Evolutionary conservation across 2,888 invertebrate genomes (phyloP).

Genomic region (Acrocera orbiculus): DNA sequence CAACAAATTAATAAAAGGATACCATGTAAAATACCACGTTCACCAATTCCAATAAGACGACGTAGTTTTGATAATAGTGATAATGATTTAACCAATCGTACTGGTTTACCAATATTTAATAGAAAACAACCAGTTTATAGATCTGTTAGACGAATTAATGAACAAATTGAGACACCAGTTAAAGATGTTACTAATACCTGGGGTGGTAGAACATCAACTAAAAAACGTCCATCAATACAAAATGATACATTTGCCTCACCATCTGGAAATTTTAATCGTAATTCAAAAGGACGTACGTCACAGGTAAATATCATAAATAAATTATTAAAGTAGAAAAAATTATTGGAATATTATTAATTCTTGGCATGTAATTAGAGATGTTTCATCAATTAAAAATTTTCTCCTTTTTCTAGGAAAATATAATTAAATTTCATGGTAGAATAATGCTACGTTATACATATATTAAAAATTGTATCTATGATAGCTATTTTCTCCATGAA

Average conservation of each 20-base stretch:
- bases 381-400: no score
- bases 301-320: no score
- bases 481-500: no score
- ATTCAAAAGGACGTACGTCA: slow-evolving; percentile 29
- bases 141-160: slow-evolving; percentile 25
- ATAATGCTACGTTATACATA: no score
- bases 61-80: slow-evolving; percentile 26
- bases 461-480: no score
- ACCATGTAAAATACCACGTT: slow-evolving; percentile 32
- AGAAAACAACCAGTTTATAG: slow-evolving; percentile 28
- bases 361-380: no score
- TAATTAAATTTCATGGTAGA: no score
- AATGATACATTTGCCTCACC: slow-evolving; percentile 43
- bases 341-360: no score
- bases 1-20: slow-evolving; percentile 26
- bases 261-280: slow-evolving; percentile 34
- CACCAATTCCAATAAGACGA: slow-evolving; percentile 24
- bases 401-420: no score
- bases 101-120: slow-evolving; percentile 20
- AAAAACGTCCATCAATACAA: slow-evolving; percentile 35
- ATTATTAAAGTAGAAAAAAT: no score
- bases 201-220: slow-evolving; percentile 42
- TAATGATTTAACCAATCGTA: slow-evolving; percentile 21
- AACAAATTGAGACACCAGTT: slow-evolving; percentile 25
- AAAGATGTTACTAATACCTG: slow-evolving; percentile 51